Conservation (phyloP, 2,113 vertebrate genomes). For the Corydoras maculifer region DNA sequence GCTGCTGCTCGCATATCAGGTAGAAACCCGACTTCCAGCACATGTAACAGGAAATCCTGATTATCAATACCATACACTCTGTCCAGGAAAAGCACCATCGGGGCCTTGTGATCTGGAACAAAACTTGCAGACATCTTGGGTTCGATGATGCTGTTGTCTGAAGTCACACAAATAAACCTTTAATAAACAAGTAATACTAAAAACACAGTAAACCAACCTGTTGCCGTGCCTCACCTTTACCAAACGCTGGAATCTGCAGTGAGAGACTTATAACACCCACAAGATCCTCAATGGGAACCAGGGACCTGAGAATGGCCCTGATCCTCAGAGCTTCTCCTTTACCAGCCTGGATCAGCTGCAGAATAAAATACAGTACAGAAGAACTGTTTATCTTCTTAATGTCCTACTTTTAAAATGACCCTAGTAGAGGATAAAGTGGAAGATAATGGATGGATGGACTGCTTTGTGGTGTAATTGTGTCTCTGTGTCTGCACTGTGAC, state of each 20-base stretch:
- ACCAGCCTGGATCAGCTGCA: conserved; percentile 82
- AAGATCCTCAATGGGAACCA: conserved; percentile 86
- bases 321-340: conserved; percentile 89
- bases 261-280: conserved; percentile 89
- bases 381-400: no score
- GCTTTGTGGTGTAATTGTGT: no score
- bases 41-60: conserved; percentile 86
- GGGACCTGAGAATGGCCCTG: conserved; percentile 83
- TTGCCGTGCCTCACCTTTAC: conserved; percentile 71
- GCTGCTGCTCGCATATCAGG: conserved; percentile 92
- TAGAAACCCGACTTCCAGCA: conserved; percentile 89
- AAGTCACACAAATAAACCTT: background rate
- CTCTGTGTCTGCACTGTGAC: no score
- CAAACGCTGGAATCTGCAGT: conserved; percentile 82
- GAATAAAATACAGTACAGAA: no score
- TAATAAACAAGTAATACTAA: no score
- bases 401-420: no score
- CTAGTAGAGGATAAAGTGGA: no score
- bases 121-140: conserved; percentile 95
- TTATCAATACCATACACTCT: conserved; percentile 90
- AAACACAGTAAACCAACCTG: no score
- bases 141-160: conserved; percentile 82
- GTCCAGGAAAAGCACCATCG: conserved; percentile 92
- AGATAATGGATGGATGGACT: no score
- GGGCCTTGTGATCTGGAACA: conserved; percentile 88